phyloP scores from a whole-genome alignment of 2,113 vertebrate genomes.

The Hemibates koningsi region DNA sequence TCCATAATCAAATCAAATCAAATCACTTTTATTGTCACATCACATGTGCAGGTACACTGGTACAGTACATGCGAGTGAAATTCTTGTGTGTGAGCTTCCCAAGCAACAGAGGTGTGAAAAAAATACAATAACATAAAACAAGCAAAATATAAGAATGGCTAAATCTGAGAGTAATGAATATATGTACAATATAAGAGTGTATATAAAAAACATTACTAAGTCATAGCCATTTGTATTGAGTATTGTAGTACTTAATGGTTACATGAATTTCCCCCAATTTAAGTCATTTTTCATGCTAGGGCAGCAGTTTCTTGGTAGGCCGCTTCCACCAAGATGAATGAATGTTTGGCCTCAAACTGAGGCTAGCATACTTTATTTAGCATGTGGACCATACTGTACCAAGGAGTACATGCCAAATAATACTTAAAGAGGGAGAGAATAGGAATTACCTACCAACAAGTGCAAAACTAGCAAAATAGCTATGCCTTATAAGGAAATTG shows the following conservation, averaged over 20 bases:
- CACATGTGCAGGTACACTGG: too few species aligned
- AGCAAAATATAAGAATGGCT: too few species aligned
- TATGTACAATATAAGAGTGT: not conserved
- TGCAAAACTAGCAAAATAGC: not conserved
- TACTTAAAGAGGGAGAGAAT: not conserved
- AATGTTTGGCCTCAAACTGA: not conserved
- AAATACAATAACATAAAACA: too few species aligned
- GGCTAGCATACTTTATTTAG: not conserved
- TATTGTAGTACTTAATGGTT: not conserved
- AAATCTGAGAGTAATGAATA: too few species aligned
- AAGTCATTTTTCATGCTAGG: not conserved
- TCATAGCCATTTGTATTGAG: not conserved
- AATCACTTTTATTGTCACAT: too few species aligned
- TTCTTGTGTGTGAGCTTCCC: too few species aligned
- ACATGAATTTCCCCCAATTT: not conserved
- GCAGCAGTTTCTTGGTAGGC: not conserved
- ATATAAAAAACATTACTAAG: not conserved
- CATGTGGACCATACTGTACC: not conserved
- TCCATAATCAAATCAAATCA: not conserved
- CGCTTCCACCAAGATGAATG: not conserved
- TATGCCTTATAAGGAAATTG: not conserved
- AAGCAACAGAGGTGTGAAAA: too few species aligned
- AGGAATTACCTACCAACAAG: not conserved
- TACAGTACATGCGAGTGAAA: too few species aligned
- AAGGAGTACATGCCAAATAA: not conserved